Percentiles rank a stretch among this genome's conserved stretches.
Conservation (phyloP, 1,140 invertebrate species). For the Polyergus mexicanus region DNA sequence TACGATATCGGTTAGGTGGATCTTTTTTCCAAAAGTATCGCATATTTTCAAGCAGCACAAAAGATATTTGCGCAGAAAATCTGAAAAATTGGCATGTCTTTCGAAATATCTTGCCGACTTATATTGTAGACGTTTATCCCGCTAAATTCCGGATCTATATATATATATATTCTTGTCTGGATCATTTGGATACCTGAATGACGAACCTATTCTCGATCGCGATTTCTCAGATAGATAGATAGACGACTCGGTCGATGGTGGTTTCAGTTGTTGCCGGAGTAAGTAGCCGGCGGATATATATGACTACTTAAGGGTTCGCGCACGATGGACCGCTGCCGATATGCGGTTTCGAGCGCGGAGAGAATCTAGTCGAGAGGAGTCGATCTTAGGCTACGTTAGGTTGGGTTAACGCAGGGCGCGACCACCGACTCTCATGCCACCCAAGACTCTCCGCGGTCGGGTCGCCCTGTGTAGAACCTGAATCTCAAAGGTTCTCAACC, state of each 20-base stretch:
- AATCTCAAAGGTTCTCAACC: conserved; percentile 85
- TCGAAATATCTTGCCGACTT: not conserved
- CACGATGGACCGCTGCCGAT: conserved; percentile 63
- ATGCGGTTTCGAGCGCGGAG: conserved; percentile 76
- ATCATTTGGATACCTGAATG: not conserved
- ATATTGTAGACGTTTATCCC: not conserved
- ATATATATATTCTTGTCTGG: conserved; percentile 28
- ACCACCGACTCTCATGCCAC: conserved; percentile 81
- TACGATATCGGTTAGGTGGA: not conserved
- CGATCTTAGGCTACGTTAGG: conserved; percentile 73
- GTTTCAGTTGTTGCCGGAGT: conserved; percentile 64
- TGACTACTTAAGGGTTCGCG: conserved; percentile 61
- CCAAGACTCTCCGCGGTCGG: conserved; percentile 79
- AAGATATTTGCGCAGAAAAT: not conserved
- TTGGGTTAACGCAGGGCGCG: conserved; percentile 80
- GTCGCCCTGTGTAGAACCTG: conserved; percentile 83
- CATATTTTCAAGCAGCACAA: not conserved
- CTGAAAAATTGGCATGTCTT: not conserved
- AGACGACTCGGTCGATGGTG: conserved; percentile 19
- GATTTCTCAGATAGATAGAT: conserved; percentile 10
- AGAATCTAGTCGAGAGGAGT: conserved; percentile 77
- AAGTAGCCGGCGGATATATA: conserved; percentile 70
- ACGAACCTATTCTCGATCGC: conserved; percentile 40
- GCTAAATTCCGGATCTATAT: not conserved
- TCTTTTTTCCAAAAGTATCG: not conserved